Percentiles rank a stretch among this genome's conserved stretches.
Evolutionary conservation across 1,140 invertebrate genomes (phyloP).

Genomic region (Coelopa frigida): DNA sequence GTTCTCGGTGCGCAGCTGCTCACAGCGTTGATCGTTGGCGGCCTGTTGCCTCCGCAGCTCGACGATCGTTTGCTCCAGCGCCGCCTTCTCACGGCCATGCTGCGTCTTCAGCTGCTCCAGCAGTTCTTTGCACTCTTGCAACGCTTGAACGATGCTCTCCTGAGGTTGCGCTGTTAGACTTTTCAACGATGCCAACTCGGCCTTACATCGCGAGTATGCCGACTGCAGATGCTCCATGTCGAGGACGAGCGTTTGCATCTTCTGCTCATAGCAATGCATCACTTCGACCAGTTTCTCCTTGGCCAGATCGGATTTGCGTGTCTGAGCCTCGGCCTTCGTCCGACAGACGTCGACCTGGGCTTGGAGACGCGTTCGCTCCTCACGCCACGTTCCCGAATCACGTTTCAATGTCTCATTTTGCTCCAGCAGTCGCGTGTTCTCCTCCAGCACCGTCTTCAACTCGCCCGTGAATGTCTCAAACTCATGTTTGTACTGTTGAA

Average conservation of each 20-base stretch:
- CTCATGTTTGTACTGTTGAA: constrained; percentile 53
- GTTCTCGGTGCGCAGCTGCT: constrained; percentile 45
- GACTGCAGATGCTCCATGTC: constrained; percentile 54
- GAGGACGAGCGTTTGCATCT: constrained; percentile 52
- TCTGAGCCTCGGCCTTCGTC: constrained; percentile 37
- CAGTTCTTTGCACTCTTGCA: constrained; percentile 56
- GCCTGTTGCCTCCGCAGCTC: constrained; percentile 22
- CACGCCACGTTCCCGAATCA: constrained; percentile 46
- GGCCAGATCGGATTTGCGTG: constrained; percentile 45
- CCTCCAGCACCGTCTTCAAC: constrained; percentile 53
- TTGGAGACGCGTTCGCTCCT: constrained; percentile 35
- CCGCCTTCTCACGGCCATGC: constrained; percentile 52
- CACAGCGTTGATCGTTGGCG: constrained; percentile 23
- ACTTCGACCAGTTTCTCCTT: constrained; percentile 56
- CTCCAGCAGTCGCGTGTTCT: constrained; percentile 56
- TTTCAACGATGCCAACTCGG: constrained; percentile 51
- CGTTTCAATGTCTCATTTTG: constrained; percentile 50
- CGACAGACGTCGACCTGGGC: constrained; percentile 38
- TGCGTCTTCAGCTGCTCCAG: constrained; percentile 57
- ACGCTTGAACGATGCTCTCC: constrained; percentile 50
- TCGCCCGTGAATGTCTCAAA: constrained; percentile 55
- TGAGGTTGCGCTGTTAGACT: constrained; percentile 49
- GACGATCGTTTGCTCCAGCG: constrained; percentile 40
- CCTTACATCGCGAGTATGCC: constrained; percentile 48
- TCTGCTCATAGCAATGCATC: constrained; percentile 53